A percentile compares a stretch with the other conserved stretches of the same genome.
Evolutionary conservation across 2,888 invertebrate species (phyloP).

Genomic region (Abscondita cerata): DNA sequence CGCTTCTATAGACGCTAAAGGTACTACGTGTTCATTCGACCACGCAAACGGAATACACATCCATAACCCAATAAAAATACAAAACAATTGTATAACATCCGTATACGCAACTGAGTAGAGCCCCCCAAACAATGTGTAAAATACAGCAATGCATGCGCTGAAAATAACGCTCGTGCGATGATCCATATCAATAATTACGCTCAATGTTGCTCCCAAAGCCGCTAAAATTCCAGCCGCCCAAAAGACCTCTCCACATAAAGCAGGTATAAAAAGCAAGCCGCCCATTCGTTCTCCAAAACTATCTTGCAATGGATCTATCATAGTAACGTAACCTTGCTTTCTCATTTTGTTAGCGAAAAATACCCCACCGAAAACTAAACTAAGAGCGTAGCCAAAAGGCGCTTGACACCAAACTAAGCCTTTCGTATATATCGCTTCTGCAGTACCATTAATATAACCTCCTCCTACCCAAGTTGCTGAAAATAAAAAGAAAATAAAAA

Average conservation of each 20-base stretch:
- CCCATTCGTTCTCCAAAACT: conserved; percentile 98
- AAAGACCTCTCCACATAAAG: conserved; percentile 97
- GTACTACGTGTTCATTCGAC: conserved; percentile 83
- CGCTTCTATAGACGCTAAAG: conserved; percentile 81
- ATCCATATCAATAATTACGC: conserved; percentile 97
- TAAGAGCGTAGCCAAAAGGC: conserved; percentile 97
- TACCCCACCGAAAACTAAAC: conserved; percentile 93
- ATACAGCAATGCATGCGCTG: conserved; percentile 94
- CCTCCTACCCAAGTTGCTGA: conserved; percentile 99
- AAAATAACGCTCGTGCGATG: conserved; percentile 91
- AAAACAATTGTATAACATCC: conserved; percentile 97
- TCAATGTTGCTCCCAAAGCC: conserved; percentile 93
- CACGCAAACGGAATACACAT: conserved; percentile 97
- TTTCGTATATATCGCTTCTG: conserved; percentile 93
- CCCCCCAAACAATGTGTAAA: conserved; percentile 97
- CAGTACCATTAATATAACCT: conserved; percentile 99
- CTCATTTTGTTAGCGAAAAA: conserved; percentile 99
- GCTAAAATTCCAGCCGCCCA: conserved; percentile 99
- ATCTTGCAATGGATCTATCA: conserved; percentile 98
- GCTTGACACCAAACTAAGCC: conserved; percentile 98
- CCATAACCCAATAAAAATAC: conserved; percentile 98
- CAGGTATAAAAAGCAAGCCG: conserved; percentile 93
- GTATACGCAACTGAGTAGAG: conserved; percentile 99
- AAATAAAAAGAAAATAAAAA: conserved; percentile 34
- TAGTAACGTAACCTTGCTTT: conserved; percentile 96